A percentile compares a stretch with the other conserved stretches of the same genome.
Evolutionary conservation across 1,140 invertebrate species (phyloP).

Genomic region (Magallana angulata): DNA sequence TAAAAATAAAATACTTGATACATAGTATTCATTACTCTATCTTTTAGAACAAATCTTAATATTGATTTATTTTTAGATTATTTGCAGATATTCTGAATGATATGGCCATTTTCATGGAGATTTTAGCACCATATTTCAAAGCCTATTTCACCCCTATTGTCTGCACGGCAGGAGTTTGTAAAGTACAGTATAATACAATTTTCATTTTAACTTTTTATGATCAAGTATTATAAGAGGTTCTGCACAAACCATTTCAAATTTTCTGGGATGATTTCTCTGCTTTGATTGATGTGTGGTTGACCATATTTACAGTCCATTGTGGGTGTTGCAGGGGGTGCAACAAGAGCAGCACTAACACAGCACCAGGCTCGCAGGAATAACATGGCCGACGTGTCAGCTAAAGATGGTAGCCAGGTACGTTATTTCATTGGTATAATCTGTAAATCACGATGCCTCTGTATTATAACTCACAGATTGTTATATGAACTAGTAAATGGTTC

Average conservation of each 20-base stretch:
- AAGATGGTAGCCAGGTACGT: constrained; percentile 92
- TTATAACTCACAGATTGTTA: not conserved
- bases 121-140: constrained; percentile 75
- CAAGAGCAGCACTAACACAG: constrained; percentile 93
- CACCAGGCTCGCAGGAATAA: constrained; percentile 93
- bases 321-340: constrained; percentile 95
- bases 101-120: constrained; percentile 85
- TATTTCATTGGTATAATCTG: not conserved
- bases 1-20: no score
- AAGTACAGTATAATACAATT: constrained; percentile 63
- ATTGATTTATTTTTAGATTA: constrained; percentile 80
- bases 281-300: not conserved
- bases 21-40: no score
- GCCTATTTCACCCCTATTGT: constrained; percentile 76
- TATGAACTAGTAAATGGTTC: not conserved
- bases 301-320: constrained; percentile 85
- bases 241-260: no score
- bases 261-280: no score
- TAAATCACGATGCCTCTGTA: no score
- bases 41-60: no score
- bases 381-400: constrained; percentile 94
- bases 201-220: not conserved
- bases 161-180: constrained; percentile 81
- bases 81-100: constrained; percentile 97
- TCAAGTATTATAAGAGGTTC: no score